These are phyloP conservation scores for Drosophila bocki DNA, from an alignment of 1,140 invertebrate species.

Conservation along the genomic window DNA sequence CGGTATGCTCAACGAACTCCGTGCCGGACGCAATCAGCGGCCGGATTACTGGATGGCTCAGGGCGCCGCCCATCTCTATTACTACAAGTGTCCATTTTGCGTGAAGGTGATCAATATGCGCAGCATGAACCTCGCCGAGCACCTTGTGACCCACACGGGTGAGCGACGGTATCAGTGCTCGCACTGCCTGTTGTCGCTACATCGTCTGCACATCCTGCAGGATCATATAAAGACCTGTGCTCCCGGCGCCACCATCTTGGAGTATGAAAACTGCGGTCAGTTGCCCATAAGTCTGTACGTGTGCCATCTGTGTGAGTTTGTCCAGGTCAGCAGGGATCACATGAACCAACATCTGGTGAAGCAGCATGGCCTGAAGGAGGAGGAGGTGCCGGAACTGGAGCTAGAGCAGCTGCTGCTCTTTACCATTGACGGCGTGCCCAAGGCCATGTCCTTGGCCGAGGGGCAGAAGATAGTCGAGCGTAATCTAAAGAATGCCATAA, in stretches of 20 bases:
- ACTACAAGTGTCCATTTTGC: slow-evolving; percentile 68
- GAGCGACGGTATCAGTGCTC: slow-evolving; percentile 87
- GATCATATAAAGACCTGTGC: slow-evolving; percentile 35
- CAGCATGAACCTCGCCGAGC: slow-evolving; percentile 81
- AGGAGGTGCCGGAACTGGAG: slow-evolving; percentile 2
- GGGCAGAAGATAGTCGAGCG: neutral
- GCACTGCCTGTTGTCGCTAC: slow-evolving; percentile 79
- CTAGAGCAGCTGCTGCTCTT: slow-evolving; percentile 33
- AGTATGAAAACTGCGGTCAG: neutral
- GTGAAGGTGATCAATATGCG: slow-evolving; percentile 12
- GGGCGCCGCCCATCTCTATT: neutral
- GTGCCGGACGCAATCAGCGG: slow-evolving; percentile 10
- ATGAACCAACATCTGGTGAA: slow-evolving; percentile 86
- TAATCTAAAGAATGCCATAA: neutral
- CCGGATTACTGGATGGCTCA: slow-evolving; percentile 4
- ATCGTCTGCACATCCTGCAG: neutral
- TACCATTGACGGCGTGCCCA: neutral
- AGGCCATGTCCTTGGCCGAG: neutral
- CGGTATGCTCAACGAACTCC: slow-evolving; percentile 47
- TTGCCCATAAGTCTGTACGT: slow-evolving; percentile 81
- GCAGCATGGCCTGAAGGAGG: slow-evolving; percentile 81
- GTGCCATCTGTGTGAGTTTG: slow-evolving; percentile 88
- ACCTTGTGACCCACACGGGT: slow-evolving; percentile 88
- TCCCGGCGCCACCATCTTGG: neutral
- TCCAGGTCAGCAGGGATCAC: slow-evolving; percentile 86